A percentile compares a stretch with the other conserved stretches of the same genome.
Conservation (phyloP, 2,888 invertebrate genomes). For the Drosophila prolongata region DNA sequence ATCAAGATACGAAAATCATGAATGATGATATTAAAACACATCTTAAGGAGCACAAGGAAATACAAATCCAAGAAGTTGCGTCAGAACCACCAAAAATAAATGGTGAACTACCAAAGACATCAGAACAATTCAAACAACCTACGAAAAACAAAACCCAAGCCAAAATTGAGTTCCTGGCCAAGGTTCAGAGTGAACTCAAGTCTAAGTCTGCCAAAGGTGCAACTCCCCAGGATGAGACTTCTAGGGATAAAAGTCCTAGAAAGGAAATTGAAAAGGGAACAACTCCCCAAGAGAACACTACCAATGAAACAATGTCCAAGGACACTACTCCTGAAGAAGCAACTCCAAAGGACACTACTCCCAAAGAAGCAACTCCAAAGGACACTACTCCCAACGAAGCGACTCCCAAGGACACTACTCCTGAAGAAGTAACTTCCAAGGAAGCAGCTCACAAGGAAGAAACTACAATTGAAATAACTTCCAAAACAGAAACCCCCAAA, state of each 20-base stretch:
- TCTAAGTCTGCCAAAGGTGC: constrained; percentile 26
- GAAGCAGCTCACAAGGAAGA: background rate
- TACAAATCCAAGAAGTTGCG: background rate
- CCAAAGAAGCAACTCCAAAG: background rate
- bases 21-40: background rate
- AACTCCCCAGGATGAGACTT: background rate
- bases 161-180: constrained; percentile 55
- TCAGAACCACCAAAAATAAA: constrained; percentile 18
- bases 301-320: background rate
- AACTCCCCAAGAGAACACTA: background rate
- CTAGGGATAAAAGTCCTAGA: background rate
- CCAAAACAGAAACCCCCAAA: background rate
- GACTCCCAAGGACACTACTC: background rate
- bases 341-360: background rate
- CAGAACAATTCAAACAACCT: background rate
- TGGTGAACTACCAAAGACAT: constrained; percentile 18
- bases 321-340: background rate
- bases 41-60: background rate
- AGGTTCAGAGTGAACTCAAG: constrained; percentile 63
- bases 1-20: background rate
- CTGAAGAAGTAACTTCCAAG: background rate
- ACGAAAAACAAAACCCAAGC: constrained; percentile 41
- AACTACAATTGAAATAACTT: background rate
- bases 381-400: background rate
- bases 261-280: background rate